Conservation (phyloP, 2,797 vertebrate species). For the Helostoma temminkii region DNA sequence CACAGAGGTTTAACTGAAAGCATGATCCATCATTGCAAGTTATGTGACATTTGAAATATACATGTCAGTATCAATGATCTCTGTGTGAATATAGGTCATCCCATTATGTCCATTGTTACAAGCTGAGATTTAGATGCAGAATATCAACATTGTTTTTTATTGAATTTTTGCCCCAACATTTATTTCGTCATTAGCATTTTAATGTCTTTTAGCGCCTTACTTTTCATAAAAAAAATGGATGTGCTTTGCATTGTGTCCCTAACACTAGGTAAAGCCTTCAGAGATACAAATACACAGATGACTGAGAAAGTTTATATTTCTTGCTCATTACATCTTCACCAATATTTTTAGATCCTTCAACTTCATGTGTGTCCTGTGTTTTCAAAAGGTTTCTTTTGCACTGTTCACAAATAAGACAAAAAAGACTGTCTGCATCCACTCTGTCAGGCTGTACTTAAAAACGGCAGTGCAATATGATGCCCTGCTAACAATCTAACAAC, state of each 20-base stretch:
- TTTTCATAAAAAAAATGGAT: conserved; percentile 50
- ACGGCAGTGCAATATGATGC: too few relatives aligned
- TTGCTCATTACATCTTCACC: conserved; percentile 15
- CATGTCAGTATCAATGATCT: conserved; percentile 56
- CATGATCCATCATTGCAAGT: conserved; percentile 47
- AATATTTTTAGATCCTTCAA: neutral
- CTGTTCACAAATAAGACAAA: neutral
- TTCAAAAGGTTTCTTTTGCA: neutral
- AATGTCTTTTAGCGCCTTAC: conserved; percentile 1
- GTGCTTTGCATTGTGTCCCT: conserved; percentile 46
- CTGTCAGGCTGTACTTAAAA: too few relatives aligned
- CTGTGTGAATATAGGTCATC: conserved; percentile 53
- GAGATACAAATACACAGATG: conserved; percentile 18
- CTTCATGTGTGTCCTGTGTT: neutral
- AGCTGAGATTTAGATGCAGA: conserved; percentile 30
- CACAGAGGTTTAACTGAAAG: conserved; percentile 32
- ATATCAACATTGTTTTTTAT: neutral
- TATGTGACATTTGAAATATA: conserved; percentile 64
- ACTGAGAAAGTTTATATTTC: conserved; percentile 20
- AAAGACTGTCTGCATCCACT: neutral
- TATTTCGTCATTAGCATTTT: neutral
- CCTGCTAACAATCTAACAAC: neutral
- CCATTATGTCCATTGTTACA: conserved; percentile 4
- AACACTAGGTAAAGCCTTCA: conserved; percentile 21
- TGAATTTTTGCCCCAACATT: neutral